Evolutionary conservation across 2,113 vertebrate genomes (phyloP).

Genomic region (Daubentonia madagascariensis): DNA sequence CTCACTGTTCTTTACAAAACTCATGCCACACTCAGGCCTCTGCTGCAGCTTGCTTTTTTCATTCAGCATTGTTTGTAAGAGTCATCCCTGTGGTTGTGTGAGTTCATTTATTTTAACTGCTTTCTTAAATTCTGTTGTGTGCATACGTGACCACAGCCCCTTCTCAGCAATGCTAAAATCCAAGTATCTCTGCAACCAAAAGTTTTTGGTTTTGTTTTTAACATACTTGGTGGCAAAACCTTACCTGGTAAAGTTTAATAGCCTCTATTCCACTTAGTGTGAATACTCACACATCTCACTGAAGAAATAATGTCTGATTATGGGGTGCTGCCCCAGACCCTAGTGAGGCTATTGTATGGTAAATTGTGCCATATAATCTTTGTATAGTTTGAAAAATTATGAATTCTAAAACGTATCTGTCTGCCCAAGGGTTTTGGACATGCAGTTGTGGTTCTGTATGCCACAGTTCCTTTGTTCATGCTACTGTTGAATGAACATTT

Average conservation of each 20-base stretch:
- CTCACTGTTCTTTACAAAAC: background rate
- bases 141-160: rapidly evolving
- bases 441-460: background rate
- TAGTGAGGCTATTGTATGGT: rapidly evolving
- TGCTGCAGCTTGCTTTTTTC: background rate
- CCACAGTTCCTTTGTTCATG: background rate
- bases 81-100: background rate
- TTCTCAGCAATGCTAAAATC: background rate
- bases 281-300: background rate
- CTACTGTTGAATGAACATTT: background rate
- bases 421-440: background rate
- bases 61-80: background rate
- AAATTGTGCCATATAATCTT: background rate
- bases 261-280: background rate
- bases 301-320: background rate
- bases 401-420: background rate
- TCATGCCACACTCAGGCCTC: background rate
- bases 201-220: background rate
- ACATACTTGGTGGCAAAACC: background rate
- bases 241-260: background rate
- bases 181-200: background rate
- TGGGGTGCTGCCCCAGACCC: background rate
- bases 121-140: background rate
- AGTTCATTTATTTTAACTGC: background rate
- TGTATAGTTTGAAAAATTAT: background rate